Evolutionary conservation across 2,113 vertebrate genomes (phyloP).

Genomic region (Phylloscopus whistleri): DNA sequence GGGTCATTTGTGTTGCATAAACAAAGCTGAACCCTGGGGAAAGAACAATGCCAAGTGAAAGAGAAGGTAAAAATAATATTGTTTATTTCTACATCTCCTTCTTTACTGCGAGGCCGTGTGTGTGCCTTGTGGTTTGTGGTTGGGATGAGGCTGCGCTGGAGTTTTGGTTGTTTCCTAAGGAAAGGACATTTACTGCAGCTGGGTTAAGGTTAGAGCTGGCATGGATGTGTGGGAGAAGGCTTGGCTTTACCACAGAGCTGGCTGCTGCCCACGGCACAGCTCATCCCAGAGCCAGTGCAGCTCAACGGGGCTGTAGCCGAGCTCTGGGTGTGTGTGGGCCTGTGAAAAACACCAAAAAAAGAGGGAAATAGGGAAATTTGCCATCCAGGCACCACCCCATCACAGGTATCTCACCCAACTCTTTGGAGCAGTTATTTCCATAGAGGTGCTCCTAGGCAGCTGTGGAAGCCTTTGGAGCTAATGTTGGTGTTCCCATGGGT

Average conservation of each 20-base stretch:
- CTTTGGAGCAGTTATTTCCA: background rate
- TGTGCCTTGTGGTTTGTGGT: background rate
- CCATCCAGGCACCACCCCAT: background rate
- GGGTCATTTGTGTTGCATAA: background rate
- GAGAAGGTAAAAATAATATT: background rate
- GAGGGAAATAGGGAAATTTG: background rate
- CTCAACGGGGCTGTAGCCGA: accelerated
- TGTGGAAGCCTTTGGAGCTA: background rate
- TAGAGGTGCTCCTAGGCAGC: background rate
- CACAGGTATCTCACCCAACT: background rate
- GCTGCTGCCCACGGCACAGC: background rate
- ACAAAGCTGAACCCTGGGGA: background rate
- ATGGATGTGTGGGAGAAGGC: background rate
- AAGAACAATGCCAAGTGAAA: background rate
- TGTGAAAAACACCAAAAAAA: background rate
- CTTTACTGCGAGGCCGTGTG: background rate
- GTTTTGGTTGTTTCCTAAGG: background rate
- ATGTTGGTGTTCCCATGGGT: background rate
- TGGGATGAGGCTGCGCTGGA: background rate
- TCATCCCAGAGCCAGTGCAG: background rate
- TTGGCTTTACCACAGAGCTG: background rate
- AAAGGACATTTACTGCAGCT: background rate
- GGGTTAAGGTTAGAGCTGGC: background rate
- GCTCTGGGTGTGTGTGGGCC: background rate
- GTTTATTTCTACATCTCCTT: background rate